Percentiles rank a stretch among this genome's conserved stretches.
Conservation (phyloP, 2,888 invertebrate genomes). For the Papilio protenor region DNA sequence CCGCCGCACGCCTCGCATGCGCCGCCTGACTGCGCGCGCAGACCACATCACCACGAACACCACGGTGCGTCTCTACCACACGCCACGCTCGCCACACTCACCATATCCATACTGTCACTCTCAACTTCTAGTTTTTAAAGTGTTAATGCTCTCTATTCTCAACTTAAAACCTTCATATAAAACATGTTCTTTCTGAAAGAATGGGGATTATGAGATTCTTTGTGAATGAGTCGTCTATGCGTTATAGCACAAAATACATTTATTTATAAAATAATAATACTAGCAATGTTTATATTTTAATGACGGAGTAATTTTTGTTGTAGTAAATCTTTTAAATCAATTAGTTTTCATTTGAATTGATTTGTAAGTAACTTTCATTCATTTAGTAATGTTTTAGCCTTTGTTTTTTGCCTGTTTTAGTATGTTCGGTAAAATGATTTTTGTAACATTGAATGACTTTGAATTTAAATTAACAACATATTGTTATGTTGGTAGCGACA, state of each 20-base stretch:
- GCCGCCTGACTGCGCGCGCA: slow-evolving; percentile 72
- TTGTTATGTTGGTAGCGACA: background rate
- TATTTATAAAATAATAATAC: too few species aligned
- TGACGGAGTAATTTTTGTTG: background rate
- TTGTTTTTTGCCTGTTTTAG: slow-evolving; percentile 15
- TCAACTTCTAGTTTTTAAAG: background rate
- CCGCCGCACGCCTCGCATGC: slow-evolving; percentile 93
- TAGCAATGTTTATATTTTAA: background rate
- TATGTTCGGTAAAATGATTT: slow-evolving; percentile 2
- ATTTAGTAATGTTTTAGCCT: slow-evolving; percentile 14
- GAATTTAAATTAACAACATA: background rate
- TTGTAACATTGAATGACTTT: background rate
- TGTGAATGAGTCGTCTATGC: too few species aligned
- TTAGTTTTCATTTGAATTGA: background rate
- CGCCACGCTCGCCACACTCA: slow-evolving; percentile 51
- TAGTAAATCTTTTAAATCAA: background rate
- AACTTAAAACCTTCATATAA: too few species aligned
- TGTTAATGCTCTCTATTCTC: too few species aligned
- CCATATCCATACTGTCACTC: background rate
- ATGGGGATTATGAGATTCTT: too few species aligned
- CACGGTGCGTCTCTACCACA: slow-evolving; percentile 64
- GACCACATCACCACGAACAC: slow-evolving; percentile 73
- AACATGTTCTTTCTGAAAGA: background rate
- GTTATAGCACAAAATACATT: too few species aligned
- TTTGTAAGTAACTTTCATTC: background rate